A percentile compares a stretch with the other conserved stretches of the same genome.
These are phyloP conservation scores for Apocrypta bakeri DNA, from an alignment of 1,140 invertebrate genomes.

Conservation along the genomic window DNA sequence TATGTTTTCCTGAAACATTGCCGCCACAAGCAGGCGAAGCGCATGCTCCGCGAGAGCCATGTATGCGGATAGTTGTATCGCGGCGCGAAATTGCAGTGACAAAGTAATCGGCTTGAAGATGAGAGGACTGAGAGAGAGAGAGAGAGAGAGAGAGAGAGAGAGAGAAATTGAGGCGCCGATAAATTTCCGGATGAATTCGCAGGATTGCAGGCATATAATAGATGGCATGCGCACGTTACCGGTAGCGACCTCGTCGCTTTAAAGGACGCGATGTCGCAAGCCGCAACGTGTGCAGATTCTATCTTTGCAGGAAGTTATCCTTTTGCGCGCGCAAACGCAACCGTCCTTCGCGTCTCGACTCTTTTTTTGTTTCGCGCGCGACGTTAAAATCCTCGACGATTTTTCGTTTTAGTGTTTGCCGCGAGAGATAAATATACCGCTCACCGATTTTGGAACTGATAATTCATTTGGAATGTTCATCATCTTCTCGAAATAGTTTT, in stretches of 20 bases:
- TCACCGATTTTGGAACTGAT: background rate
- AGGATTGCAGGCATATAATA: constrained; percentile 52
- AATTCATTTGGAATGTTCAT: no score
- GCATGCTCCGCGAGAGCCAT: no score
- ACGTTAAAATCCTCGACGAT: background rate
- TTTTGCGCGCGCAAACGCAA: background rate
- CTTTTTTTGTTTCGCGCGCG: background rate
- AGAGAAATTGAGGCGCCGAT: constrained; percentile 51
- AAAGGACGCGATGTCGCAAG: constrained; percentile 52
- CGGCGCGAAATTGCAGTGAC: constrained; percentile 38
- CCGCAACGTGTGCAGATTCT: constrained; percentile 53
- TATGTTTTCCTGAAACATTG: no score
- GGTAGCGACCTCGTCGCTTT: constrained; percentile 57
- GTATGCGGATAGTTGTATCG: background rate
- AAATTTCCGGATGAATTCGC: constrained; percentile 57
- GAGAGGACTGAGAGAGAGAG: background rate
- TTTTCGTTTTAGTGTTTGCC: background rate
- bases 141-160: background rate
- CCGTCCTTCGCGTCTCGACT: no score
- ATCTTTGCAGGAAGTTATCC: constrained; percentile 63
- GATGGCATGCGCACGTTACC: constrained; percentile 12
- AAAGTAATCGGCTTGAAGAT: constrained; percentile 36
- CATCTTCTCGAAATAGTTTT: no score
- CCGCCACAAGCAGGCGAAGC: no score
- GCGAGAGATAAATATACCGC: no score